Evolutionary conservation across 2,888 invertebrate species (phyloP).

Genomic region (Asteroscopus sphinx): DNA sequence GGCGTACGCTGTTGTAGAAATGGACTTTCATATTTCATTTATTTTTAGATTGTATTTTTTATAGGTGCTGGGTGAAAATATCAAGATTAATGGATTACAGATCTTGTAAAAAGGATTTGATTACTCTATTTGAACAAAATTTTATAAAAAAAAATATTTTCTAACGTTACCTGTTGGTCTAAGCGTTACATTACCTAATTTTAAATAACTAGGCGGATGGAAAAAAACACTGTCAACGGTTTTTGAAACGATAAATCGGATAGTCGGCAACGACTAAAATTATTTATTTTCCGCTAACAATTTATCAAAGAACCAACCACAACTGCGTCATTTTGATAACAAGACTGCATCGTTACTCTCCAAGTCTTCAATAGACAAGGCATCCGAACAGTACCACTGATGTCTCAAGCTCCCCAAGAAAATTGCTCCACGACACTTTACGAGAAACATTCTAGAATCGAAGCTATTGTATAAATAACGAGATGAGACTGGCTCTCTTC

Average conservation of each 20-base stretch:
- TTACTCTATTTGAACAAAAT: too few relatives aligned
- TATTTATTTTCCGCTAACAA: not conserved
- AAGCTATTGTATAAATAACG: conserved; percentile 57
- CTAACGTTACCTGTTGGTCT: too few relatives aligned
- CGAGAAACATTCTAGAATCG: conserved; percentile 47
- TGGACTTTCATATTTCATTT: conserved; percentile 7
- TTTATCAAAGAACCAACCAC: not conserved
- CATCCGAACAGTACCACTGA: conserved; percentile 28
- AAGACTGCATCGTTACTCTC: conserved; percentile 10
- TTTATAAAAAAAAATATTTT: too few relatives aligned
- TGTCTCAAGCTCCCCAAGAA: conserved; percentile 49
- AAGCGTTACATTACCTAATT: too few relatives aligned
- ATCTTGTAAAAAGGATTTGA: not conserved
- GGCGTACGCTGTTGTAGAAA: conserved; percentile 24
- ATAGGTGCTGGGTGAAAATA: not conserved
- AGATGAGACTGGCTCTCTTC: conserved; percentile 42
- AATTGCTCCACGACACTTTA: conserved; percentile 55
- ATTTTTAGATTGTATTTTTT: conserved; percentile 5
- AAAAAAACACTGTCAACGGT: too few relatives aligned
- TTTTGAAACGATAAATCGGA: too few relatives aligned
- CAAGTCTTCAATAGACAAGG: conserved; percentile 14
- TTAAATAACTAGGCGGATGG: too few relatives aligned
- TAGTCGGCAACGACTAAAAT: too few relatives aligned
- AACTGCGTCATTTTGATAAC: conserved; percentile 11
- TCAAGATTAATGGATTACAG: not conserved